Evolutionary conservation across 2,888 invertebrate species (phyloP), one percentile per base, ranked within the genome.

Genomic region (Drosophila antonietae): DNA sequence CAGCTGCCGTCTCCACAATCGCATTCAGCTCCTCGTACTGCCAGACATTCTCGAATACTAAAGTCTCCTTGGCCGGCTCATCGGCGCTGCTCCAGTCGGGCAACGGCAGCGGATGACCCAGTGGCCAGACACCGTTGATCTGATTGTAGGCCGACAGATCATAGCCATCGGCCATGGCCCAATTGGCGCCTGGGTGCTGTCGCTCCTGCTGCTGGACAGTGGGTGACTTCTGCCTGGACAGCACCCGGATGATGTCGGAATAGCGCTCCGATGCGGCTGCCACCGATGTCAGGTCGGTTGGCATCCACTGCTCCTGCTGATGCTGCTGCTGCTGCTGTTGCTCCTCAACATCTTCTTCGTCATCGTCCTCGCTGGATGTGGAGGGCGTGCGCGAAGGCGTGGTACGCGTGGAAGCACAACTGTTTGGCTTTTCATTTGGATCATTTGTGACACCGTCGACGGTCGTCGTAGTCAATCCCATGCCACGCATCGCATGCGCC

Each of bases 1-100:
- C 83, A 97, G 95, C 86, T n/a, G 95, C 94, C 88, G 95, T 94
- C 94, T 97, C 97, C 91, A 97, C 96, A 84, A 95, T 94, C 66
- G 96, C 95, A 87, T 96, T 96, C 89, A 97, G 94, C 91, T 95
- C 95, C 94, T 97, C 97, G 93, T 97, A 97, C 81, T 95, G 94
- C 92, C 93, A 93, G 59, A 93, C 91, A 18, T 92, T 92, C 58
- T 92, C 92, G 62, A 93, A 92, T 23, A 89, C 66, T 35, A 92
- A 93, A 81, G 93, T 93, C 77, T 93, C 93, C 87, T 94, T 94
- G 44, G 62, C 65, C 33, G 90, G 82, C 49, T 85, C 86, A 18
- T 70, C 70, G 23, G 68, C 70, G 49, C 90, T 91, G 74, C 94
- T 94, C 96, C 96, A 97, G 92, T 95, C 94, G 75, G 97, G 97